These are phyloP conservation scores for Drosophila mojavensis DNA, from an alignment of 1,140 invertebrate species.

Conservation along the genomic window DNA sequence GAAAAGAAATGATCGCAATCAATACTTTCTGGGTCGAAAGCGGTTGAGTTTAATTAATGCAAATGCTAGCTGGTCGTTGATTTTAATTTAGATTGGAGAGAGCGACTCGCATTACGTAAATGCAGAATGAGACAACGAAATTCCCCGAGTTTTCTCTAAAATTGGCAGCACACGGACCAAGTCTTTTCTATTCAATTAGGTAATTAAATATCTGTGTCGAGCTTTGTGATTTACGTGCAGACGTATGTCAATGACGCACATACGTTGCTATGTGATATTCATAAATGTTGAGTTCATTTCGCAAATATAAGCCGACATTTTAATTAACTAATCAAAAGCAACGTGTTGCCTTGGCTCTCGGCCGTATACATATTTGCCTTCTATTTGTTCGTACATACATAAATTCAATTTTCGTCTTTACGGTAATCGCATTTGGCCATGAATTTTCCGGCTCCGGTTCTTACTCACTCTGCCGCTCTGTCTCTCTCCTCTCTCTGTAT, in stretches of 20 bases:
- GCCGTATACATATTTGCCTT: conserved; percentile 3
- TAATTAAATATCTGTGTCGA: conserved; percentile 68
- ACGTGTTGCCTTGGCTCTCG: conserved; percentile 24
- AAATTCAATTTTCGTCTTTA: conserved; percentile 73
- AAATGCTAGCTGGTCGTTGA: conserved; percentile 68
- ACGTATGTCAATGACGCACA: conserved; percentile 38
- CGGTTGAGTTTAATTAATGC: conserved; percentile 70
- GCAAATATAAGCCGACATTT: conserved; percentile 56
- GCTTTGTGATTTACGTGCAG: conserved; percentile 10
- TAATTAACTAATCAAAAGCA: conserved; percentile 76
- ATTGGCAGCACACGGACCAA: background rate
- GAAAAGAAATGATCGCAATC: conserved; percentile 72
- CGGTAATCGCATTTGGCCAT: conserved; percentile 60
- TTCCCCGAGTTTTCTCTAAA: conserved; percentile 11
- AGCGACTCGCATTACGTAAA: conserved; percentile 68
- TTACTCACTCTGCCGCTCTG: background rate
- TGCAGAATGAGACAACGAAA: conserved; percentile 46
- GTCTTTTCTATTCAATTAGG: conserved; percentile 60
- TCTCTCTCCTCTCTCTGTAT: background rate
- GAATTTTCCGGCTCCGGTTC: conserved; percentile 23
- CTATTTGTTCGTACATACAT: conserved; percentile 50
- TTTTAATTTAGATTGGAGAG: conserved; percentile 75
- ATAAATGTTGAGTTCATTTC: conserved; percentile 76
- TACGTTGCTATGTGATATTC: conserved; percentile 54
- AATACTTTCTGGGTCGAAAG: conserved; percentile 45